phyloP scores from a whole-genome alignment of 1,140 invertebrate species.

The Bombus consobrinus region DNA sequence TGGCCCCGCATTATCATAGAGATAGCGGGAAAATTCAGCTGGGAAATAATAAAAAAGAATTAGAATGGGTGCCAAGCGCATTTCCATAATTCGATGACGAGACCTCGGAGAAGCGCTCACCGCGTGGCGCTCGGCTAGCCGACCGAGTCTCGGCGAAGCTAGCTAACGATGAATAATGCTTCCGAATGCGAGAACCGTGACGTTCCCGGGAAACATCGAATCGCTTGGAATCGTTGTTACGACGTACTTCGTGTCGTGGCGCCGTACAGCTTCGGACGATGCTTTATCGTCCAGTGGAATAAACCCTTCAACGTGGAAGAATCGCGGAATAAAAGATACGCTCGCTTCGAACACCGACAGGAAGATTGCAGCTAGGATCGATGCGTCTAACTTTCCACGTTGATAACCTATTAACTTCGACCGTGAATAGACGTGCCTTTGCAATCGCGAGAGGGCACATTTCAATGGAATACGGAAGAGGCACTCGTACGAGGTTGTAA shows the following conservation, averaged over 20 bases:
- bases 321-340: not conserved
- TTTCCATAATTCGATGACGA: constrained; percentile 68
- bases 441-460: too few species aligned
- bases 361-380: too few species aligned
- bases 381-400: too few species aligned
- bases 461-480: too few species aligned
- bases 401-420: too few species aligned
- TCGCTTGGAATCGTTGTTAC: not conserved
- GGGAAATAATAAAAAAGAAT: constrained; percentile 66
- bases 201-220: constrained; percentile 15
- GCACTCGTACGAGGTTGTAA: too few species aligned
- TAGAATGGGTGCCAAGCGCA: constrained; percentile 54
- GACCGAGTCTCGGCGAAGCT: not conserved
- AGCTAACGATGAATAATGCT: constrained; percentile 42
- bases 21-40: constrained; percentile 51
- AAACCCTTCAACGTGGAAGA: not conserved
- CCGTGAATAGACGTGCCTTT: too few species aligned
- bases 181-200: not conserved
- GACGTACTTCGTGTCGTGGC: not conserved
- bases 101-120: not conserved
- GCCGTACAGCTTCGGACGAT: too few species aligned
- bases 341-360: too few species aligned
- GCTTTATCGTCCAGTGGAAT: not conserved
- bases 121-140: not conserved
- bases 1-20: constrained; percentile 63